Conservation (phyloP, 2,797 vertebrate species). For the Crenichthys baileyi region DNA sequence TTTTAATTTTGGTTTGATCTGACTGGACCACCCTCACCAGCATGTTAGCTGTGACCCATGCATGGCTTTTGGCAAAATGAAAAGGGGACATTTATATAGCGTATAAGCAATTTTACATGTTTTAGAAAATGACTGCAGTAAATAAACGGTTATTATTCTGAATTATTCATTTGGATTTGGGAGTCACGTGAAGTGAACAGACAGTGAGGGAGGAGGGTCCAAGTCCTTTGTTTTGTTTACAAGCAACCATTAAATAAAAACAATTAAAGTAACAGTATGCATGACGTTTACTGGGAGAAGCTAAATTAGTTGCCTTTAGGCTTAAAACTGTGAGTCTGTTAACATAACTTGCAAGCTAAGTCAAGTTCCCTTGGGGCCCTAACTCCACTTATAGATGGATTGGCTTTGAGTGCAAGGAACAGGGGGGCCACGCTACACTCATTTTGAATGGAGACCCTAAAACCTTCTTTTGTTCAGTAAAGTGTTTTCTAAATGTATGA, state of each 20-base stretch:
- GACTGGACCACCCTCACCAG: neutral
- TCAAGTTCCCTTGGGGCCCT: neutral
- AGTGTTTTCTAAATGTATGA: neutral
- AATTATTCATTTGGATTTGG: neutral
- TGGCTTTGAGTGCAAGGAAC: neutral
- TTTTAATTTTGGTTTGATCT: neutral
- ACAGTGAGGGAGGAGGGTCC: neutral
- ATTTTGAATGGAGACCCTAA: neutral
- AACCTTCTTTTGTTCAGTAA: neutral
- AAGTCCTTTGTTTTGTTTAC: neutral
- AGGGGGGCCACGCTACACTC: neutral
- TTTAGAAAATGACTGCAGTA: neutral
- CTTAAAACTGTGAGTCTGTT: neutral
- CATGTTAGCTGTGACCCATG: neutral
- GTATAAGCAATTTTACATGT: neutral
- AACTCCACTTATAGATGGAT: neutral
- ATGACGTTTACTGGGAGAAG: neutral
- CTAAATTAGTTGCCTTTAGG: neutral
- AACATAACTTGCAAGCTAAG: neutral
- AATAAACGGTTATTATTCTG: neutral
- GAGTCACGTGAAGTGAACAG: neutral
- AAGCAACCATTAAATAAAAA: too few species aligned
- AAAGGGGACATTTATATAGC: neutral
- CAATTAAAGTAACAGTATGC: too few species aligned
- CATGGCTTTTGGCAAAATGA: neutral